These are phyloP conservation scores for Geodia barretti DNA, from an alignment of 37 sponge, comb jelly and placozoan species.

Conservation along the genomic window DNA sequence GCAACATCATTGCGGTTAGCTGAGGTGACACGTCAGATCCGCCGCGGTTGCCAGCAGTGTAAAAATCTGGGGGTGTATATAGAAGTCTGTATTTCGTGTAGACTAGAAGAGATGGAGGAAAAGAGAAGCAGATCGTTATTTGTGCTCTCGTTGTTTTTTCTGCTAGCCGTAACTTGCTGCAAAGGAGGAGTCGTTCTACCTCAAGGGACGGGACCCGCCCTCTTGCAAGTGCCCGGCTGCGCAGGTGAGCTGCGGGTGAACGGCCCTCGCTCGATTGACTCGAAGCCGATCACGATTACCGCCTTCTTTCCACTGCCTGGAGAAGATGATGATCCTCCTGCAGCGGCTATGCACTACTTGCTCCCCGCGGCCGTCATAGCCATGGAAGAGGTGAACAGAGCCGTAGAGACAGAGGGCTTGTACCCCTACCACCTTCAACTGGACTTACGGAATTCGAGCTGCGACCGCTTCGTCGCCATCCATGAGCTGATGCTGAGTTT, in stretches of 20 bases:
- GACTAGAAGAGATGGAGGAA: too few species aligned
- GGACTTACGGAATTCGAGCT: slow-evolving; percentile 6
- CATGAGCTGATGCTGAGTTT: slow-evolving; percentile 4
- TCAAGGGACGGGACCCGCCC: too few species aligned
- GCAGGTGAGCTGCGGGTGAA: neutral
- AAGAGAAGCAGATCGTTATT: too few species aligned
- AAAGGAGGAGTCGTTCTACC: too few species aligned
- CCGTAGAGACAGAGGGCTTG: neutral
- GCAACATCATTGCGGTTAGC: too few species aligned
- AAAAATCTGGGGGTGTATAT: too few species aligned
- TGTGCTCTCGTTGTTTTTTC: too few species aligned
- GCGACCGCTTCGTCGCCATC: neutral
- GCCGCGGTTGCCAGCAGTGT: too few species aligned
- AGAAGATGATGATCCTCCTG: neutral
- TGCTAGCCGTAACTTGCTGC: too few species aligned
- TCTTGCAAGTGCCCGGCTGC: neutral
- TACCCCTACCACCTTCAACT: slow-evolving; percentile 2
- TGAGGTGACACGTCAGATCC: too few species aligned
- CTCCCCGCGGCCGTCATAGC: slow-evolving; percentile 27
- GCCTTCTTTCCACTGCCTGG: neutral
- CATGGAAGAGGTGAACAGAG: slow-evolving; percentile 22
- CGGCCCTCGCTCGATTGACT: neutral
- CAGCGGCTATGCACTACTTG: neutral
- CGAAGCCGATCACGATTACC: neutral
- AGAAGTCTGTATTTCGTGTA: too few species aligned